Evolutionary conservation across 2,888 invertebrate genomes (phyloP), one percentile per base, ranked within the genome.

Genomic region (Caenorhabditis uteleia): DNA sequence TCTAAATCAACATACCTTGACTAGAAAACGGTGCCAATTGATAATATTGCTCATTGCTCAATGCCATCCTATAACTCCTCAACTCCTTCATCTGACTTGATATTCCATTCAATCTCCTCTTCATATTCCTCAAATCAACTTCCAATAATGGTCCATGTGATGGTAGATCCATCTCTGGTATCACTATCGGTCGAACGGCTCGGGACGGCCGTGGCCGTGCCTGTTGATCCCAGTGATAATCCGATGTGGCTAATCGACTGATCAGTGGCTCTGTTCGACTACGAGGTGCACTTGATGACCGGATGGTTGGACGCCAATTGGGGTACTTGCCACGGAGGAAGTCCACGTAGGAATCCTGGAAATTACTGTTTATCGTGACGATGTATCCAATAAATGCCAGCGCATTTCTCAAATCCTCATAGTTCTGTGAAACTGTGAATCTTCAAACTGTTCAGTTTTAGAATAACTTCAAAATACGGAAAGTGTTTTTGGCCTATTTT

Each of bases 281-380:
- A n/a, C 31, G 7, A 29, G 31, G 31, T 29, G 31, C 31, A 10
- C n/a, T n/a, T n/a, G 14, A 58, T 20, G 47, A 34, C 2, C 68
- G 68, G 8, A 68, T 12, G 5, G 61, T 48, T 2, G 69, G 69
- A n/a, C 46, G 50, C 74, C 74, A 74, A n/a, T 39, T 23, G 1
- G 74, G 74, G 53, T 74, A 74, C 55, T 70, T 74, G 8, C 62
- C 58, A 3, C 64, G 56, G 8, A 74, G 48, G 58, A 66, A 70
- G 34, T 74, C 58, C 2, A 74, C 47, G 39, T 68, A 71, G 1
- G 70, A 51, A 55, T 74, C 67, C 68, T 69, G 39, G 29, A 47
- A 40, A 8, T 4, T 10, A 29, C 16, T 14, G 4, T 12, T 54
- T 7, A 16, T n/a, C n/a, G n/a, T n/a, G n/a, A n/a, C n/a, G n/a